Conservation (phyloP, 2,113 vertebrate genomes). For the Sminthopsis crassicaudata region DNA sequence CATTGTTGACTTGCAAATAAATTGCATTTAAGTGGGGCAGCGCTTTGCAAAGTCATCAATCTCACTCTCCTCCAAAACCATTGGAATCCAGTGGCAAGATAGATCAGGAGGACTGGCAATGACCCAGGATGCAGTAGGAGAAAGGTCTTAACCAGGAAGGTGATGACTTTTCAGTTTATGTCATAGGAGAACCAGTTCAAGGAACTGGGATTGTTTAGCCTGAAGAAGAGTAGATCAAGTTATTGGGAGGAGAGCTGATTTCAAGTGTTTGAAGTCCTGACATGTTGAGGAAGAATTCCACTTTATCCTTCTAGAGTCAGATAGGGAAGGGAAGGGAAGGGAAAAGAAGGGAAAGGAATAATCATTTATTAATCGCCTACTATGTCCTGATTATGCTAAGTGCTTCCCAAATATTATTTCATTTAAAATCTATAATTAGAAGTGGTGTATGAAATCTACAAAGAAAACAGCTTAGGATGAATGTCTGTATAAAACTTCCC, state of each 20-base stretch:
- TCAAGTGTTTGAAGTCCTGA: background rate
- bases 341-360: background rate
- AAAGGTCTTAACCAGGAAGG: background rate
- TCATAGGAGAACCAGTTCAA: background rate
- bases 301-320: background rate
- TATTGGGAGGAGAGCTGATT: background rate
- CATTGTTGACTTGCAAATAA: too few species aligned
- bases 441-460: background rate
- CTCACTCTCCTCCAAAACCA: too few species aligned
- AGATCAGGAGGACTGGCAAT: too few species aligned
- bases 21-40: too few species aligned
- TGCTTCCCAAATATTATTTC: background rate
- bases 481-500: background rate
- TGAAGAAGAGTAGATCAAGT: background rate
- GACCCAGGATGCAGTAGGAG: too few species aligned
- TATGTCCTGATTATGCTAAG: background rate
- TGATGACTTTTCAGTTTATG: background rate
- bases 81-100: too few species aligned
- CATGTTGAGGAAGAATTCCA: background rate
- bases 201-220: background rate
- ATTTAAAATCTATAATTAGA: background rate
- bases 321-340: background rate
- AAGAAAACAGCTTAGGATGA: background rate
- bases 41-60: too few species aligned
- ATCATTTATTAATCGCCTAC: background rate